Evolutionary conservation across 2,888 invertebrate genomes (phyloP).

Genomic region (Clanis bilineata): DNA sequence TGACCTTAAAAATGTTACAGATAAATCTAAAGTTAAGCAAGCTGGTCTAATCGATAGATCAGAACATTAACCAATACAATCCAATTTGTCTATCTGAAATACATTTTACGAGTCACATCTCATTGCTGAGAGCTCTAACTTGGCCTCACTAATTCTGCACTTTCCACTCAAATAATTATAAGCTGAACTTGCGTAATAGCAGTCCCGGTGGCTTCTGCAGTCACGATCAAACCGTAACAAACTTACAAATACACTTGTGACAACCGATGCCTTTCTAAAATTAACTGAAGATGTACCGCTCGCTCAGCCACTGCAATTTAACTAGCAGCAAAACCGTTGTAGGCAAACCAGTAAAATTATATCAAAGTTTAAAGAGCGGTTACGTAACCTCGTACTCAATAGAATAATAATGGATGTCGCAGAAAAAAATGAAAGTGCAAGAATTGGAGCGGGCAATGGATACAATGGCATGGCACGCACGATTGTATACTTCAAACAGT

Average conservation of each 20-base stretch:
- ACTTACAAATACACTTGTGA: slow-evolving; percentile 33
- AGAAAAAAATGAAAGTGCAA: slow-evolving; percentile 77
- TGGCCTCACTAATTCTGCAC: slow-evolving; percentile 67
- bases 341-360: slow-evolving; percentile 73
- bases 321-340: slow-evolving; percentile 32
- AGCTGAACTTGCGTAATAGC: slow-evolving; percentile 66
- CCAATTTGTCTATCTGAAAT: not conserved
- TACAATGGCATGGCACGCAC: slow-evolving; percentile 70
- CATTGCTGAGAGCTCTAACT: not conserved
- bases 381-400: slow-evolving; percentile 79
- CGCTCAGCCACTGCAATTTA: slow-evolving; percentile 28
- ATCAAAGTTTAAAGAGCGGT: slow-evolving; percentile 77
- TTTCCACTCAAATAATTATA: slow-evolving; percentile 77
- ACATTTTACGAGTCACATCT: not conserved
- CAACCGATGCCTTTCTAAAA: slow-evolving; percentile 28
- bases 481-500: slow-evolving; percentile 40
- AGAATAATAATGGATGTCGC: slow-evolving; percentile 78
- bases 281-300: slow-evolving; percentile 26
- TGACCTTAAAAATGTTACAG: not conserved
- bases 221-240: slow-evolving; percentile 68
- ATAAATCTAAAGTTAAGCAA: not conserved
- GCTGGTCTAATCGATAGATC: not conserved
- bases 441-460: slow-evolving; percentile 74
- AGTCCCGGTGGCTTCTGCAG: slow-evolving; percentile 70
- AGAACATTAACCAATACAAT: not conserved